Base-by-base conservation (phyloP, 2,113 vertebrate species). In the Myodes glareolus region DNA sequence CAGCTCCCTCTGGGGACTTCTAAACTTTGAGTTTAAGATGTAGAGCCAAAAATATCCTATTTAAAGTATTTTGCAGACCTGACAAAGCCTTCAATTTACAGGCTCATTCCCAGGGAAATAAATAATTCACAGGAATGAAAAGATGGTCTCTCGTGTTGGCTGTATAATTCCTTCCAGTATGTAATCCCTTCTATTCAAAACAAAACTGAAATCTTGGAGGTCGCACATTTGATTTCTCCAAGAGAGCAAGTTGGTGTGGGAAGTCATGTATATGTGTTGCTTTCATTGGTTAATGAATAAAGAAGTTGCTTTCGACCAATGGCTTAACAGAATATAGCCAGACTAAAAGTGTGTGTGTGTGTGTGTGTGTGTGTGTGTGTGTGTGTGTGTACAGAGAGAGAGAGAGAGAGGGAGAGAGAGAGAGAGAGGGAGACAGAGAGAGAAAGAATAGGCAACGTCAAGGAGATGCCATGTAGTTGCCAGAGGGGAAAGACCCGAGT, bases 1-100 rank as follows among this genome's bases (percentile, higher is more conserved):
- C 3, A 4, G 0, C 1, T 76, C 2, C 42, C 4, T 61, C 0
- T 50, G 12, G 23, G 76, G 10, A 4, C 73, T 45, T 52, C 3
- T 94, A 4, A 36, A 88, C 4, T 91, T 55, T 27, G 29, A 91
- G 67, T 72, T 85, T 88, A 82, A 90, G 27, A 3, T 86, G 77
- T 11, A 93, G 11, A 73, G 17, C 2, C 16, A 17, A 47, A 70
- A 75, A 89, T 70, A 70, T 23, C 0, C 3, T 16, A 58, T 70
- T 42, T 21, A 17, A 73, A 72, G 21, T 73, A 55, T 11, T 88
- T 55, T 73, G 27, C 17, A 92, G 33, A 86, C 7, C 70, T 65
- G 17, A 52, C 0, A 82, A 31, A 17, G 10, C 5, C 70, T 94
- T 33, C 0, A 0, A 81, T 87, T 78, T 90, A 63, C 0, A 67